phyloP scores from a whole-genome alignment of 2,797 vertebrate genomes.

The Bucorvus abyssinicus region DNA sequence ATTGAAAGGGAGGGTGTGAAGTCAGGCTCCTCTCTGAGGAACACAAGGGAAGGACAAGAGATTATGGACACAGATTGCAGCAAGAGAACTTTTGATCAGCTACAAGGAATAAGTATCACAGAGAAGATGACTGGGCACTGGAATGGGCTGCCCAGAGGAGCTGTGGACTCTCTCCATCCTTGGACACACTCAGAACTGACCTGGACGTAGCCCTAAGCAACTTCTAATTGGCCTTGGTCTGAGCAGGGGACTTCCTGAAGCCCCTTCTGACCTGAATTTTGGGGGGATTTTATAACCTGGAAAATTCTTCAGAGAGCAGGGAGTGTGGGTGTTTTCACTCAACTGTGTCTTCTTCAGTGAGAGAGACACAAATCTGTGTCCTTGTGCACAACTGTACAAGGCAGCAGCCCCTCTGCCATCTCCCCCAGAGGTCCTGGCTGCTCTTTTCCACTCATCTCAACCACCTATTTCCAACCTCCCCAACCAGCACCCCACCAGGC shows the following conservation, averaged over 20 bases:
- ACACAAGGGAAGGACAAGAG: background rate
- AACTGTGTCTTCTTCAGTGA: background rate
- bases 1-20: background rate
- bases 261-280: background rate
- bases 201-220: background rate
- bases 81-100: background rate
- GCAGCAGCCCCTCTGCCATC: background rate
- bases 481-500: background rate
- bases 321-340: background rate
- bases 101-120: background rate
- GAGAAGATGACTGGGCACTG: background rate
- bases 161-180: background rate
- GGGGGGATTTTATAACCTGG: background rate
- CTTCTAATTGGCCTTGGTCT: background rate
- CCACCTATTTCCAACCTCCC: background rate
- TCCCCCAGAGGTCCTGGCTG: background rate
- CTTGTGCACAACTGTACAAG: background rate
- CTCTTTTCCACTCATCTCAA: background rate
- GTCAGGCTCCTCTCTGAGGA: background rate
- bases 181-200: background rate
- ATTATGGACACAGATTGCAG: background rate
- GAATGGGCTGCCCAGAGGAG: background rate
- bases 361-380: background rate
- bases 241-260: background rate
- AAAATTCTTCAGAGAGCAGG: background rate